phyloP scores from a whole-genome alignment of 2,888 invertebrate genomes.

The Tenthredo distinguenda region DNA sequence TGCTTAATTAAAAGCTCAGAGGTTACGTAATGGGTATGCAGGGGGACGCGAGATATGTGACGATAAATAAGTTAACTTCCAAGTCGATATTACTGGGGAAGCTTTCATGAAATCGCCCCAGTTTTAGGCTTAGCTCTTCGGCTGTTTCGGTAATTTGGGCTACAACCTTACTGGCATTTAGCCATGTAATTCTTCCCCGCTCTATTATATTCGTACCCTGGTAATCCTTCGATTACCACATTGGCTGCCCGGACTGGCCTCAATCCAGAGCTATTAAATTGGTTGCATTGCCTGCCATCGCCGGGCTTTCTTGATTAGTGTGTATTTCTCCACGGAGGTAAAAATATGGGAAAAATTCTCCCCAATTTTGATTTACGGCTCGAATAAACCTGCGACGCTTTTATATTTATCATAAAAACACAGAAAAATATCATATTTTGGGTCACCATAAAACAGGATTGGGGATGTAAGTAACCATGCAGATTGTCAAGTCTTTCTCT shows the following conservation, averaged over 20 bases:
- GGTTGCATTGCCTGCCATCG: neutral
- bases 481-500: neutral
- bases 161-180: constrained; percentile 5
- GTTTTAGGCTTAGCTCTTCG: constrained; percentile 26
- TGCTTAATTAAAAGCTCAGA: constrained; percentile 35
- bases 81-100: constrained; percentile 2
- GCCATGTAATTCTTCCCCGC: constrained; percentile 32
- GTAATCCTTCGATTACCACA: constrained; percentile 39
- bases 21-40: constrained; percentile 2
- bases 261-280: constrained; percentile 28
- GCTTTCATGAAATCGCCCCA: constrained; percentile 13
- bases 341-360: neutral
- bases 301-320: neutral
- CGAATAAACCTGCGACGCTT: neutral
- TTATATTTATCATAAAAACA: neutral
- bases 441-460: neutral
- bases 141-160: neutral
- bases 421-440: neutral
- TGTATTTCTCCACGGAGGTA: neutral
- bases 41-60: neutral
- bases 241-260: constrained; percentile 13
- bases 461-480: neutral
- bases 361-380: neutral
- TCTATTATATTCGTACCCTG: constrained; percentile 16
- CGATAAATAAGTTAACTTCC: constrained; percentile 26